Percentiles rank a stretch among this genome's conserved stretches.
phyloP scores from a whole-genome alignment of 2,113 vertebrate genomes.

The Pachycephala philippinensis region DNA sequence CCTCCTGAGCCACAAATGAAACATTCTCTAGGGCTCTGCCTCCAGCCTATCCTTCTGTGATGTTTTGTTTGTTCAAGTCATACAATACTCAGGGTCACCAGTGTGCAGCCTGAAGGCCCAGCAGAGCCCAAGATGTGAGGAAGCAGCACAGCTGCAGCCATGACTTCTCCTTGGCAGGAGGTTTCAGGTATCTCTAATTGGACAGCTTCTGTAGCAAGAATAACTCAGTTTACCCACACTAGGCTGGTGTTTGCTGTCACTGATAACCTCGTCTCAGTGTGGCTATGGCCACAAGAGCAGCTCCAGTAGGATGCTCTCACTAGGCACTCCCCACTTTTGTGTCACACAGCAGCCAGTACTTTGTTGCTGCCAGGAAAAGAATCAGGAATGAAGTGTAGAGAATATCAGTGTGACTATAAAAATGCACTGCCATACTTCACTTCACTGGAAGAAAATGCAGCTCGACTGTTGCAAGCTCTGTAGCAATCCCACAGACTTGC shows the following conservation, averaged over 20 bases:
- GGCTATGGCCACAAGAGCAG: not conserved
- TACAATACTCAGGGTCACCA: fast-evolving
- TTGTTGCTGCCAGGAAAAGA: not conserved
- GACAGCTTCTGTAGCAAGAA: not conserved
- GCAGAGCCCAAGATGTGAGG: not conserved
- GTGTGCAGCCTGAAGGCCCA: not conserved
- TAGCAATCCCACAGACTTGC: not conserved
- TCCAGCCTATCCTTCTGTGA: not conserved
- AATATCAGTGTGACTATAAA: not conserved
- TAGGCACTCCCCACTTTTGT: not conserved
- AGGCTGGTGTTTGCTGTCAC: not conserved
- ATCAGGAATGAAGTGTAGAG: not conserved
- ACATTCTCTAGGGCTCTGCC: not conserved
- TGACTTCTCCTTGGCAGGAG: not conserved
- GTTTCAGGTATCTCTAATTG: not conserved
- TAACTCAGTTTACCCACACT: too few species aligned
- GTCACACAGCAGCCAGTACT: not conserved
- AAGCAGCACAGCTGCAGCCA: not conserved
- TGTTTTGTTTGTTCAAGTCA: not conserved
- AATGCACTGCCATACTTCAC: not conserved
- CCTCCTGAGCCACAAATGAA: not conserved
- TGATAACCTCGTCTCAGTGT: not conserved
- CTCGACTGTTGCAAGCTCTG: not conserved
- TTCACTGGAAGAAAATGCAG: not conserved
- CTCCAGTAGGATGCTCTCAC: not conserved